phyloP scores from a whole-genome alignment of 2,113 vertebrate species.

The Romanogobio albipinnatus region DNA sequence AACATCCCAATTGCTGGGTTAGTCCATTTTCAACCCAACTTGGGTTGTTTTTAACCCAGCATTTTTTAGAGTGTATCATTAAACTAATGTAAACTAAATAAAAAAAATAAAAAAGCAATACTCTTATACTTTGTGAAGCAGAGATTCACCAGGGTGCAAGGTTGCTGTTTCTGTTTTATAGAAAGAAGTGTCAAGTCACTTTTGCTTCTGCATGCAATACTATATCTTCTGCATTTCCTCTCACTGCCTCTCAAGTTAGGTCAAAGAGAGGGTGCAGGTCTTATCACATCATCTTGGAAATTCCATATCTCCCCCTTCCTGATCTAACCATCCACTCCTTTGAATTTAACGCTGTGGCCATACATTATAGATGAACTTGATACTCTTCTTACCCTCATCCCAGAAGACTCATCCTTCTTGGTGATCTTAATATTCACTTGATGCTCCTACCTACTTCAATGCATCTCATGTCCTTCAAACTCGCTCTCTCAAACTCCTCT shows the following conservation, averaged over 20 bases:
- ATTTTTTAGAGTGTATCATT: too few relatives aligned
- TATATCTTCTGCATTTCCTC: slow-evolving; percentile 12
- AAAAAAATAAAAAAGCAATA: not conserved
- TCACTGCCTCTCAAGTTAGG: not conserved
- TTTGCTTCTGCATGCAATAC: not conserved
- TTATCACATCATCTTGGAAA: slow-evolving; percentile 36
- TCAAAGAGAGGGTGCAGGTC: not conserved
- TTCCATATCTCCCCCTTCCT: slow-evolving; percentile 16
- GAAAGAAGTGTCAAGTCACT: slow-evolving; percentile 10
- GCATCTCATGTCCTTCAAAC: slow-evolving; percentile 10
- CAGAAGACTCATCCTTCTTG: slow-evolving; percentile 20
- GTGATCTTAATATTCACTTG: slow-evolving; percentile 26
- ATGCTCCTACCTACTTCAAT: slow-evolving; percentile 21
- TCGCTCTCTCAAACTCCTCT: not conserved
- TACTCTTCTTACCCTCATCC: slow-evolving; percentile 14
- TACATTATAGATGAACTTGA: slow-evolving; percentile 30
- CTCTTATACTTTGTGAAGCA: not conserved
- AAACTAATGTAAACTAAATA: too few relatives aligned
- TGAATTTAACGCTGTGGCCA: slow-evolving; percentile 4
- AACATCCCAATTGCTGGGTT: too few relatives aligned
- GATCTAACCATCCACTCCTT: slow-evolving; percentile 4
- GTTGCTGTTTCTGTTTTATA: slow-evolving; percentile 7
- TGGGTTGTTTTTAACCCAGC: too few relatives aligned
- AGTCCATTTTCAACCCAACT: too few relatives aligned
- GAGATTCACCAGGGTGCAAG: not conserved